Evolutionary conservation across 1,140 invertebrate species (phyloP).

Genomic region (Drosophila neocordata): DNA sequence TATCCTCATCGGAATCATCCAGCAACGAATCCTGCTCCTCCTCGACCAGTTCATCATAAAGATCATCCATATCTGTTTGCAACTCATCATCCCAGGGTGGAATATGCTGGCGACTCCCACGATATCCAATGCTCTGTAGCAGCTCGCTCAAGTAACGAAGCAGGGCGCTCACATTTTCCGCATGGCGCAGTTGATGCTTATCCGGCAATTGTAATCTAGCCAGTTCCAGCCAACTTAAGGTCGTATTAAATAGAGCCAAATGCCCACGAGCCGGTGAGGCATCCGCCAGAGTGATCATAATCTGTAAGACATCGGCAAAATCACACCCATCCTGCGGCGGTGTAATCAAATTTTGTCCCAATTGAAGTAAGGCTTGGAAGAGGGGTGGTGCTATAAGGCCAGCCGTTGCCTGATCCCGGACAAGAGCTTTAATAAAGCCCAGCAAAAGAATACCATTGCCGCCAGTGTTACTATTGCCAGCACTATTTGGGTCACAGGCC

Average conservation of each 20-base stretch:
- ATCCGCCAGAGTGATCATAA: slow-evolving; percentile 91
- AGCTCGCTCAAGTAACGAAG: slow-evolving; percentile 84
- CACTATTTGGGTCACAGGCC: slow-evolving; percentile 52
- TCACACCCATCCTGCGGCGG: slow-evolving; percentile 87
- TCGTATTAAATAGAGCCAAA: slow-evolving; percentile 90
- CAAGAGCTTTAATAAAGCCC: slow-evolving; percentile 89
- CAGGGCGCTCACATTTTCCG: slow-evolving; percentile 76
- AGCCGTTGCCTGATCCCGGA: slow-evolving; percentile 87
- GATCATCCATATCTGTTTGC: slow-evolving; percentile 88
- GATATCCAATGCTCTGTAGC: slow-evolving; percentile 76
- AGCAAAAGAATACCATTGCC: slow-evolving; percentile 90
- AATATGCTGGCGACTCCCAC: slow-evolving; percentile 86
- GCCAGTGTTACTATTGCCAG: slow-evolving; percentile 66
- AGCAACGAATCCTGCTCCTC: slow-evolving; percentile 96
- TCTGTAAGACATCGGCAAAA: slow-evolving; percentile 91
- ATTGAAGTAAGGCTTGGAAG: slow-evolving; percentile 89
- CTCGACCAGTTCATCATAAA: slow-evolving; percentile 85
- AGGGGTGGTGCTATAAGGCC: slow-evolving; percentile 83
- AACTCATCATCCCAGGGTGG: slow-evolving; percentile 92
- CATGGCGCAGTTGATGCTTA: slow-evolving; percentile 82
- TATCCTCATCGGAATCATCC: slow-evolving; percentile 98
- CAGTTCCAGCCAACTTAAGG: slow-evolving; percentile 90
- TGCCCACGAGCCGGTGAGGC: slow-evolving; percentile 91
- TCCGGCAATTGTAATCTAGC: slow-evolving; percentile 86
- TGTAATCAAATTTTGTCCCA: slow-evolving; percentile 88